Conservation (phyloP, 1,140 invertebrate species). For the Lepidurus couesii region DNA sequence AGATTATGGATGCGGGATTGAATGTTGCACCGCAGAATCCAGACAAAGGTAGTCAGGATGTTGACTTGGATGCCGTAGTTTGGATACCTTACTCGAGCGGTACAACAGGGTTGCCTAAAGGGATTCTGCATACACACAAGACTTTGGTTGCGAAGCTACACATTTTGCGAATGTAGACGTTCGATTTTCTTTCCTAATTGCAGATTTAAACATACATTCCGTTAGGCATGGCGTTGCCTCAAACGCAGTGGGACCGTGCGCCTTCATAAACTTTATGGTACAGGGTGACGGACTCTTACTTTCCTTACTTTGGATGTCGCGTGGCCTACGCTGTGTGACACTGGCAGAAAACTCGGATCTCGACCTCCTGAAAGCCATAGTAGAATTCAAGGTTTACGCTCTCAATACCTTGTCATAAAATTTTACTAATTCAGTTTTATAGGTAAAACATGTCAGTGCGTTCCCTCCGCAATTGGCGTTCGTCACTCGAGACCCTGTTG, state of each 20-base stretch:
- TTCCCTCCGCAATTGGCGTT: conserved; percentile 15
- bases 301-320: not conserved
- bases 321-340: not conserved
- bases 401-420: not conserved
- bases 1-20: not conserved
- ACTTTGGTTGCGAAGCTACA: conserved; percentile 10
- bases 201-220: not conserved
- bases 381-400: not conserved
- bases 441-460: not conserved
- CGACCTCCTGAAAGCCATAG: not conserved
- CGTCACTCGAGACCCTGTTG: not conserved
- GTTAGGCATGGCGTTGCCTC: not conserved
- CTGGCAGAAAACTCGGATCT: not conserved
- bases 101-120: conserved; percentile 38
- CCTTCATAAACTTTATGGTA: conserved; percentile 7
- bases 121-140: conserved; percentile 40
- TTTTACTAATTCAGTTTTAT: not conserved
- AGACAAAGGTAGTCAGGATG: not conserved
- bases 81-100: conserved; percentile 37
- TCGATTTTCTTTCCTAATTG: not conserved
- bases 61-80: conserved; percentile 25
- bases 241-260: not conserved
- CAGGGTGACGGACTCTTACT: not conserved
- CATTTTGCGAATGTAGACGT: not conserved
- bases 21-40: not conserved